Percentiles rank a stretch among this genome's conserved stretches.
Evolutionary conservation across 2,797 vertebrate genomes (phyloP).

Genomic region (Microcaecilia unicolor): DNA sequence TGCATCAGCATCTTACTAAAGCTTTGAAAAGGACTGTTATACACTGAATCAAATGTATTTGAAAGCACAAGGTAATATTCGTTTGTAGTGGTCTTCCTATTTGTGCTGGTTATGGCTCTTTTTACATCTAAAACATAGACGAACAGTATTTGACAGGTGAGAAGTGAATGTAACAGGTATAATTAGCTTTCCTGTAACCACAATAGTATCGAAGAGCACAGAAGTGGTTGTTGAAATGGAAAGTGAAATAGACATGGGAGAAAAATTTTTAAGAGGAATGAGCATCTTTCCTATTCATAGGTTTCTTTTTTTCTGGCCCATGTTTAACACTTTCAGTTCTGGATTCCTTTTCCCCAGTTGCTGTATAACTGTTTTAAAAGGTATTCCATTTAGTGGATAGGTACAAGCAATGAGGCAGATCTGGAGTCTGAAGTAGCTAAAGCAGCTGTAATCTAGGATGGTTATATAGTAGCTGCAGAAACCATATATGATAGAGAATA

Average conservation of each 20-base stretch:
- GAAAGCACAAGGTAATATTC: slow-evolving; percentile 56
- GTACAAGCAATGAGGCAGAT: slow-evolving; percentile 39
- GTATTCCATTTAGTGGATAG: slow-evolving; percentile 53
- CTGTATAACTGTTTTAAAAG: slow-evolving; percentile 49
- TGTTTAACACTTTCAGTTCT: slow-evolving; percentile 54
- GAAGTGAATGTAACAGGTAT: slow-evolving; percentile 57
- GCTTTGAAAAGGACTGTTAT: slow-evolving; percentile 62
- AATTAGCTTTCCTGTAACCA: slow-evolving; percentile 49
- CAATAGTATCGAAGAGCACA: slow-evolving; percentile 46
- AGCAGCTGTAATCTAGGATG: slow-evolving; percentile 56
- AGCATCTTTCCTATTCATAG: slow-evolving; percentile 66
- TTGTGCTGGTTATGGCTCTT: slow-evolving; percentile 59
- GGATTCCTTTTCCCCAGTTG: slow-evolving; percentile 65
- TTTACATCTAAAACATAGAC: slow-evolving; percentile 44
- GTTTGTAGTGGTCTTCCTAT: slow-evolving; percentile 58
- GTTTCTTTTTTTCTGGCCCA: slow-evolving; percentile 47
- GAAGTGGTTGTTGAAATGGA: slow-evolving; percentile 43
- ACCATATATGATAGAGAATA: slow-evolving; percentile 48
- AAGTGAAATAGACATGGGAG: slow-evolving; percentile 38
- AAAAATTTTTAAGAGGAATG: slow-evolving; percentile 50
- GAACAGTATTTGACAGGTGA: slow-evolving; percentile 64
- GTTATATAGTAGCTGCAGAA: slow-evolving; percentile 76
- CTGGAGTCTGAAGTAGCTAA: slow-evolving; percentile 63
- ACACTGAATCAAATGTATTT: slow-evolving; percentile 60
- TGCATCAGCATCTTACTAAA: slow-evolving; percentile 54